Base-by-base conservation (phyloP, 1,140 invertebrate species). In the Pectinophora gossypiella region DNA sequence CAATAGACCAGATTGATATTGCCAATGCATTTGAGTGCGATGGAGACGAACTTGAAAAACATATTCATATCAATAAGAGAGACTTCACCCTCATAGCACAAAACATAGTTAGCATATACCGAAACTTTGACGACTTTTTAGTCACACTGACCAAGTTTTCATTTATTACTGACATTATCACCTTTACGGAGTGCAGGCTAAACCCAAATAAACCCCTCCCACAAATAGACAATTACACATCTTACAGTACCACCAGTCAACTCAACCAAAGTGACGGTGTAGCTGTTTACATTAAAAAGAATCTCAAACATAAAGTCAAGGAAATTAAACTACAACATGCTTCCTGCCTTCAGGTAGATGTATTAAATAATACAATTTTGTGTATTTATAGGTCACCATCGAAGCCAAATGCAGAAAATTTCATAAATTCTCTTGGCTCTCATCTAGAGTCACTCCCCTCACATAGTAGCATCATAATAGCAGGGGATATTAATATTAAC, bases 401-500 rank as follows among this genome's bases (percentile, higher is more conserved):
- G 12, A 49, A 50, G 18, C 32, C 2, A 4, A 54, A 53, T 16
- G 40, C 40, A 13, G 51, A 61, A 16, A 48, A 13, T 18, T 61
- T 61, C 38, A 32, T 61, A 19, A 35, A 57, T 20, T 51, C 54
- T 12, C 27, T 61, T 7, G 40, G 22, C 20, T 12, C 1, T 19
- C 51, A 62, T 21, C 20, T 62, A 40, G 22, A 57, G 3, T 48
- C 35, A 15, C 13, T 57, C 9, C n/a, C 38, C 9, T 35, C 48
- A 2, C 7, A 44, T 19, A 51, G 44, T 44, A 61, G 22, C 19
- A 56, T 61, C 22, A 44, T 54, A 44, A 19, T 61, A 19, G 32
- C 44, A 2, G 59, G 54, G 4, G 59, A 61, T 27, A 54, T 61
- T 13, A 61, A 61, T 45, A 56, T 61, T 32, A 61, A 56, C 36